A percentile compares a stretch with the other conserved stretches of the same genome.
These are phyloP conservation scores for Lanistes nyassanus DNA, from an alignment of 1,140 invertebrate genomes.

Conservation along the genomic window DNA sequence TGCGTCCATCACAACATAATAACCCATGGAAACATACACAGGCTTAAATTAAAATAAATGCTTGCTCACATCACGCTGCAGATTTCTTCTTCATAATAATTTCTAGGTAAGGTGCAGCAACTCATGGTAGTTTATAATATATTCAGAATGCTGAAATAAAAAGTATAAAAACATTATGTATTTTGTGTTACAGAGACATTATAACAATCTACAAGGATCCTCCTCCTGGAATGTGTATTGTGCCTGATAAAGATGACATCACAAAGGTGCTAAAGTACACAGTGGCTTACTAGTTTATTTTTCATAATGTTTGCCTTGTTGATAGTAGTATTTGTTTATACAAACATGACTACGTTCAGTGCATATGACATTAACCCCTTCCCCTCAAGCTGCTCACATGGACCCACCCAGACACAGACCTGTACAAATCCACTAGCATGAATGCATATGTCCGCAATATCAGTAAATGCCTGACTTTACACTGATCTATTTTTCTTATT, in stretches of 20 bases:
- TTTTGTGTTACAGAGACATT: constrained; percentile 69
- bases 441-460: too few relatives aligned
- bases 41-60: background rate
- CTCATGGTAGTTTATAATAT: too few relatives aligned
- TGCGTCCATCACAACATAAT: too few relatives aligned
- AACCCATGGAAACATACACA: background rate
- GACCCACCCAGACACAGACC: too few relatives aligned
- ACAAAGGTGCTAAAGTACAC: constrained; percentile 60
- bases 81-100: background rate
- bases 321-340: background rate
- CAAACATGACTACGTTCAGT: too few relatives aligned
- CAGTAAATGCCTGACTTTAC: too few relatives aligned
- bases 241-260: constrained; percentile 72
- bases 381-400: too few relatives aligned
- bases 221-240: constrained; percentile 72
- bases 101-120: background rate
- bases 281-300: background rate
- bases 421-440: too few relatives aligned
- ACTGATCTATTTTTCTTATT: too few relatives aligned
- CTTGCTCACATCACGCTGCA: background rate
- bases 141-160: background rate
- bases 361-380: too few relatives aligned
- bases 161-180: background rate
- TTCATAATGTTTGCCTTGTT: constrained; percentile 9
- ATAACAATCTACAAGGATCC: constrained; percentile 72